Base-by-base conservation (phyloP, 2,113 vertebrate species). In the Peromyscus californicus region DNA sequence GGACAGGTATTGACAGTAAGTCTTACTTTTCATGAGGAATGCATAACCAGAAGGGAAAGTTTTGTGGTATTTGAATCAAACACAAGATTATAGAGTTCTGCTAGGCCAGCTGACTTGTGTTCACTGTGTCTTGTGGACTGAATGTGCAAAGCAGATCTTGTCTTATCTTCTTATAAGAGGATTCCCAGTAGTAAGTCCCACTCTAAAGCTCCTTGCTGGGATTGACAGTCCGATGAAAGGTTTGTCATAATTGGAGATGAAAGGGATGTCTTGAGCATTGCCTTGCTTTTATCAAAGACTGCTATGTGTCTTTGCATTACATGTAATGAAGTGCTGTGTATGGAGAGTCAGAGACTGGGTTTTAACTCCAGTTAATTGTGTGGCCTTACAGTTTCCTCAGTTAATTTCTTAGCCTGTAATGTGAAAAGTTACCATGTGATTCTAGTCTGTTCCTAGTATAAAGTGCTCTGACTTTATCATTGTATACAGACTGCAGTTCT, bases 111-210 rank as follows among this genome's bases (percentile, higher is more conserved):
- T 29, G 29, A 72, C 78, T 92, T 93, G 65, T 36, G 12, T 70
- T n/a, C 4, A 42, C 22, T 87, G 51, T 88, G 57, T 84, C 85
- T 97, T 87, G 80, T 2, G 33, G 48, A 70, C 48, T 69, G 45
- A 85, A 65, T 1, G 7, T 69, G 13, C n/a, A 92, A 88, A 97
- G 93, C 45, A 89, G 76, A 91, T 89, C 90, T 97, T 86, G 96
- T 78, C 94, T 97, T 86, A 97, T 74, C 95, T 88, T 80, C n/a
- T n/a, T 9, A 1, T 76, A 87, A 96, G 95, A 95, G 93, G 96
- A 94, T 96, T 94, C 51, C 36, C 5, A 61, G 17, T 76, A 42
- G 24, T 86, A 39, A 91, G 76, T 36, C 36, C 33, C 39, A 48
- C 7, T 86, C 42, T 95, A 67, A 95, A 93, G 95, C 96, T 97